Evolutionary conservation across 2,797 vertebrate genomes (phyloP).

Genomic region (Trachurus trachurus): DNA sequence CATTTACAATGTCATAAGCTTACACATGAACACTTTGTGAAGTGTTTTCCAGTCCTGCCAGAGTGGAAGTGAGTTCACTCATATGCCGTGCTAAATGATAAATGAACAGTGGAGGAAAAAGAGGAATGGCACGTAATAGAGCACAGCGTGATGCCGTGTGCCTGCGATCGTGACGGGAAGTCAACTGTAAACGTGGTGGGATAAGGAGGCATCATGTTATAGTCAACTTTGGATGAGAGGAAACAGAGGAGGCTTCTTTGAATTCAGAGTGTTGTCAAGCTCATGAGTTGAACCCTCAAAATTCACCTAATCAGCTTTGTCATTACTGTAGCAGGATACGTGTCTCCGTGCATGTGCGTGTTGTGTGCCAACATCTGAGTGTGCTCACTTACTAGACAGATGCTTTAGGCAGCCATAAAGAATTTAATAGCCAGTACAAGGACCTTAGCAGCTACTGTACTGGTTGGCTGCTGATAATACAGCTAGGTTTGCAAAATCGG

Average conservation of each 20-base stretch:
- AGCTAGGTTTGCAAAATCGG: slow-evolving; percentile 55
- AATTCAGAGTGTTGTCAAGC: slow-evolving; percentile 13
- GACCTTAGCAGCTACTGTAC: slow-evolving; percentile 30
- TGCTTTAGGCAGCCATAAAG: slow-evolving; percentile 65
- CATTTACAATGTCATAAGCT: neutral
- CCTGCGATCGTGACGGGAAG: slow-evolving; percentile 29
- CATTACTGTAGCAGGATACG: slow-evolving; percentile 19
- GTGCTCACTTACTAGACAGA: slow-evolving; percentile 50
- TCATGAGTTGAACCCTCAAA: slow-evolving; percentile 22
- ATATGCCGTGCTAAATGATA: slow-evolving; percentile 62
- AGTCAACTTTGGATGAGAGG: slow-evolving; percentile 10
- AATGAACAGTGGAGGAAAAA: slow-evolving; percentile 51
- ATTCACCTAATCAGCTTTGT: slow-evolving; percentile 46
- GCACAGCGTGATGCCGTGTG: slow-evolving; percentile 16
- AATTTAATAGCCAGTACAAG: slow-evolving; percentile 46
- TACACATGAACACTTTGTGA: neutral
- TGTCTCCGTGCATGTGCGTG: neutral
- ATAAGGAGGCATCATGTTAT: neutral
- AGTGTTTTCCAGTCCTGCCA: slow-evolving; percentile 11
- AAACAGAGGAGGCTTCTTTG: slow-evolving; percentile 33
- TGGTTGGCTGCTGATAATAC: slow-evolving; percentile 34
- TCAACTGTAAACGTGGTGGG: slow-evolving; percentile 23
- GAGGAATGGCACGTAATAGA: slow-evolving; percentile 23
- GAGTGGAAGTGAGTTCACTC: slow-evolving; percentile 32
- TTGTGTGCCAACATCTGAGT: slow-evolving; percentile 22